A percentile compares a stretch with the other conserved stretches of the same genome.
Conservation (phyloP, 2,797 vertebrate species). For the Centroberyx gerrardi region DNA sequence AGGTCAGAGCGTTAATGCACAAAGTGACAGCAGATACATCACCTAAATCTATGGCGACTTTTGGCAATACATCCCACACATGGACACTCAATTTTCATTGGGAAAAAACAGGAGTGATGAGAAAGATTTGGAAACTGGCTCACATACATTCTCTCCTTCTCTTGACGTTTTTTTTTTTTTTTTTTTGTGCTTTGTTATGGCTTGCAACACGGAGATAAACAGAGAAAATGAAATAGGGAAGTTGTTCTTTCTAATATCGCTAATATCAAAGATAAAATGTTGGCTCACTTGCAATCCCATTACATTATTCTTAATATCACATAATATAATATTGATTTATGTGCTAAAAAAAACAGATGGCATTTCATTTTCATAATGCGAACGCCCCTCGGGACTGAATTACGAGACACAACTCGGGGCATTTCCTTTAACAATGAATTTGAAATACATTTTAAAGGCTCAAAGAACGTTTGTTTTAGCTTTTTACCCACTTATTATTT, state of each 20-base stretch:
- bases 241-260: conserved; percentile 26
- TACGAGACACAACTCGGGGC: neutral
- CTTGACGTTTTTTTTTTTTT: neutral
- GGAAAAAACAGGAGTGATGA: conserved; percentile 39
- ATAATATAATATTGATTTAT: too few species aligned
- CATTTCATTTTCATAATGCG: neutral
- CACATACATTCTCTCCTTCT: neutral
- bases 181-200: neutral
- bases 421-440: too few species aligned
- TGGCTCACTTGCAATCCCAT: neutral
- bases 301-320: neutral
- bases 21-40: conserved; percentile 81
- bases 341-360: too few species aligned
- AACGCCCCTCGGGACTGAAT: neutral
- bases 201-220: conserved; percentile 24
- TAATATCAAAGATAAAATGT: neutral
- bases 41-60: conserved; percentile 73
- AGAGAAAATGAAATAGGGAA: neutral
- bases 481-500: neutral
- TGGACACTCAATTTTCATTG: conserved; percentile 59
- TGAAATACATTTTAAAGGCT: too few species aligned
- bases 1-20: conserved; percentile 79
- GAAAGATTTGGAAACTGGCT: conserved; percentile 14
- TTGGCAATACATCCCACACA: conserved; percentile 67
- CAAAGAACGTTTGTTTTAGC: neutral